A percentile compares a stretch with the other conserved stretches of the same genome.
phyloP scores from a whole-genome alignment of 2,888 invertebrate genomes.

The Dione juno region DNA sequence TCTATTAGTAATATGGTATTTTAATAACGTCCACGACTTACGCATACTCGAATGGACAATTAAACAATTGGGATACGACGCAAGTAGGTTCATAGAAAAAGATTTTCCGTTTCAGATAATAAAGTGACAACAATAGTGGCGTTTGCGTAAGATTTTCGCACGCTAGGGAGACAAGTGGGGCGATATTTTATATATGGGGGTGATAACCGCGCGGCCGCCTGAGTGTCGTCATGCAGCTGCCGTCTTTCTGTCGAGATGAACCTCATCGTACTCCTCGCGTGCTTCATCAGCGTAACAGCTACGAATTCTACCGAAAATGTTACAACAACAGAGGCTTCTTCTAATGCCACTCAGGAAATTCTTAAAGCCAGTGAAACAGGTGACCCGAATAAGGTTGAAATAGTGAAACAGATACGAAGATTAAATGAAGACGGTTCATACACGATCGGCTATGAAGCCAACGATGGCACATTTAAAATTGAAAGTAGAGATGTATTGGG shows the following conservation, averaged over 20 bases:
- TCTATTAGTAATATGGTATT: conserved; percentile 52
- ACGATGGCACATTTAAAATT: conserved; percentile 93
- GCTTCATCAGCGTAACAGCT: conserved; percentile 57
- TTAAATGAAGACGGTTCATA: conserved; percentile 93
- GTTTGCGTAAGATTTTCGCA: conserved; percentile 78
- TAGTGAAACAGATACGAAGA: conserved; percentile 91
- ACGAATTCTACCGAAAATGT: conserved; percentile 53
- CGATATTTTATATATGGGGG: conserved; percentile 81
- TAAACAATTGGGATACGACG: conserved; percentile 79
- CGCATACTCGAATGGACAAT: conserved; percentile 71
- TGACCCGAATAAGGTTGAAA: conserved; percentile 88
- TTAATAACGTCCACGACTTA: conserved; percentile 60
- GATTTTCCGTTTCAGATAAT: conserved; percentile 84
- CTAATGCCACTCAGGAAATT: conserved; percentile 79
- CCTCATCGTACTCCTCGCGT: conserved; percentile 67
- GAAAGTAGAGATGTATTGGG: conserved; percentile 91
- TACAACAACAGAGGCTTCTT: conserved; percentile 50
- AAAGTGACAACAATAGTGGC: conserved; percentile 79
- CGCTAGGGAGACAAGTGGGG: conserved; percentile 75
- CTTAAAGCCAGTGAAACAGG: conserved; percentile 85
- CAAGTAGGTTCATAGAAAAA: conserved; percentile 73
- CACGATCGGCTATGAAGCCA: conserved; percentile 93
- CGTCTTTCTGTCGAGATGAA: conserved; percentile 73
- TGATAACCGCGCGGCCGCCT: conserved; percentile 66
- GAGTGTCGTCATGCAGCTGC: conserved; percentile 77